Evolutionary conservation across 2,888 invertebrate genomes (phyloP), one percentile per base, ranked within the genome.

Genomic region (Sceliomorpha sp.): DNA sequence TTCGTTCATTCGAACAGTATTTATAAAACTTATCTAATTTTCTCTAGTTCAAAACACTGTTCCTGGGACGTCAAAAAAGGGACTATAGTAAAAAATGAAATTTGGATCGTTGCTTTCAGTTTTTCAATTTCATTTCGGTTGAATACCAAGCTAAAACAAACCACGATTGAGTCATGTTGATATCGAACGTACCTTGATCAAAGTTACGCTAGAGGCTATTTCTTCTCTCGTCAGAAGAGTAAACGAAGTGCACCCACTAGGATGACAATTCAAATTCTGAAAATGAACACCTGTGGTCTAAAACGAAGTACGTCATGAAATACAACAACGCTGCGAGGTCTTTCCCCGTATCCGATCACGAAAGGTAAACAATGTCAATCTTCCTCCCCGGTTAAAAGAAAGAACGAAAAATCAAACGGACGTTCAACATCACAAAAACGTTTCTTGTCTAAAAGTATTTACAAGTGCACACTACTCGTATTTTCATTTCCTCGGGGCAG

Each of bases 361-460:
- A 5, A 31, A 26, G 20, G 26, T 55, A 32, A 55, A 53, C 40
- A 42, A 53, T 47, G 26, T 55, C 48, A 63, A 40, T 55, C 63
- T 47, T 62, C 10, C 12, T 32, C 7, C 32, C 10, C 12, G 7
- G 12, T 12, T 32, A 2, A 32, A 32, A 32, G 9, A 32, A 34
- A 10, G 4, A 9, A 34, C 7, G 34, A 34, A 7, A 10, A 36
- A 36, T 7, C 3, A 36, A 12, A 36, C 1, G 20, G 5, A 20
- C 20, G 2, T 20, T 2, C 3, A 20, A 20, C 3, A 20, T 20
- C 20, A 5, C n/a, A n/a, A n/a, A 20, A 20, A 20, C 5, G 20
- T 20, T 20, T 20, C 5, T 5, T 20, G 2, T 20, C 20, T 5
- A 20, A 20, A 20, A 4, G 5, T 5, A 2, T 20, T 4, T 2